These are phyloP conservation scores for Lepidocyrtoides sp. DNA, from an alignment of 2,888 invertebrate species.

Conservation along the genomic window DNA sequence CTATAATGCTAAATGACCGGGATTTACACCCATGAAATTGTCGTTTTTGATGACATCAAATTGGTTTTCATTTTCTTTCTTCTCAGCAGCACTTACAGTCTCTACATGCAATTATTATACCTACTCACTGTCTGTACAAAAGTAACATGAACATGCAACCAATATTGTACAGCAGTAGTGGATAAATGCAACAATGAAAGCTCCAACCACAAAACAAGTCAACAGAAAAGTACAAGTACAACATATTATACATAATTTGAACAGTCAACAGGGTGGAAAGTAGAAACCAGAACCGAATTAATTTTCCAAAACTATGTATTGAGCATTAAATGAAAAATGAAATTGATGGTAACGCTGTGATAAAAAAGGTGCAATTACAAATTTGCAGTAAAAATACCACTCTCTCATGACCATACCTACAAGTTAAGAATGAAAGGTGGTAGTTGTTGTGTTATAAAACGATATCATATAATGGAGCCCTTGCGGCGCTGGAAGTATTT, in stretches of 20 bases:
- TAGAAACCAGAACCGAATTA: not conserved
- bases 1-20: slow-evolving; percentile 13
- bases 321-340: not conserved
- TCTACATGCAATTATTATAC: not conserved
- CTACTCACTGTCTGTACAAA: not conserved
- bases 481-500: slow-evolving; percentile 65
- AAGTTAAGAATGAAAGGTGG: slow-evolving; percentile 34
- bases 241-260: not conserved
- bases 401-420: slow-evolving; percentile 22
- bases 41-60: slow-evolving; percentile 64
- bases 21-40: slow-evolving; percentile 48
- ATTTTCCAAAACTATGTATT: too few relatives aligned
- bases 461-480: slow-evolving; percentile 44
- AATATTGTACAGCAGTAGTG: not conserved
- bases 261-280: not conserved
- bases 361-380: slow-evolving; percentile 63
- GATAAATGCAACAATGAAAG: slow-evolving; percentile 3
- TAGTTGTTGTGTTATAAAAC: slow-evolving; percentile 33
- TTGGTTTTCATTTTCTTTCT: slow-evolving; percentile 28
- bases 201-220: not conserved
- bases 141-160: slow-evolving; percentile 29
- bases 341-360: slow-evolving; percentile 28
- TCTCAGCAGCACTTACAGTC: not conserved
- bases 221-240: not conserved
- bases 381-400: slow-evolving; percentile 45